Base-by-base conservation (phyloP, 2,797 vertebrate genomes). In the Gallinago stenura region DNA sequence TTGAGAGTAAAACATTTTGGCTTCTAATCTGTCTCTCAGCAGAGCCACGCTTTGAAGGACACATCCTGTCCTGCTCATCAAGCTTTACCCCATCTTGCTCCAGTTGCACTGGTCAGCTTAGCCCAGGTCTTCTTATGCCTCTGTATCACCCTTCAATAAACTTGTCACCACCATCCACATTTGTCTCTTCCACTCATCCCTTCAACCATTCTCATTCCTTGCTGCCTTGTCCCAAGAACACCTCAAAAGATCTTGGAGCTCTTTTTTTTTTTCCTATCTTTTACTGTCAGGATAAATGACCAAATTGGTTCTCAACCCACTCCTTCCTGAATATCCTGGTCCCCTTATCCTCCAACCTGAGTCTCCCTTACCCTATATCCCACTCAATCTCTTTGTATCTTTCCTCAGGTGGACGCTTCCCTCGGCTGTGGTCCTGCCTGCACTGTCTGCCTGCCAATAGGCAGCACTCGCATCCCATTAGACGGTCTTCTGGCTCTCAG, bases 121-220 rank as follows among this genome's bases (percentile, higher is more conserved):
- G 35, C 12, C 54, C 51, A 70, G 21, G 41, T 50, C 61, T 71
- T 61, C 53, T 41, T 37, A 22, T 0, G 0, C 12, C 17, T 69
- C 57, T 25, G 3, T n/a, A 56, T 64, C 39, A 12, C 17, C 31
- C 66, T 62, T 33, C 54, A 75, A 20, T 17, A 78, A 57, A 37
- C 17, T 14, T 54, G 5, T 31, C n/a, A 72, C 15, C 22, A 68
- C 9, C 20, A 68, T 20, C 0, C 0, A 1, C 3, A 28, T 61
- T 35, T 91, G 30, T 35, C 26, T 87, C 19, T 69, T 37, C 24
- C 33, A 46, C 56, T 70, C 10, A 8, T 37, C 35, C 15, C 4
- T 66, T 86, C 54, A 69, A 24, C 4, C 18, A 48, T 9, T 53
- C 33, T 35, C 19, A 28, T 50, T 53, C 18, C 33, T 50, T 61